A percentile compares a stretch with the other conserved stretches of the same genome.
These are phyloP conservation scores for Gymnarchus niloticus DNA, from an alignment of 2,113 vertebrate genomes.

Conservation along the genomic window DNA sequence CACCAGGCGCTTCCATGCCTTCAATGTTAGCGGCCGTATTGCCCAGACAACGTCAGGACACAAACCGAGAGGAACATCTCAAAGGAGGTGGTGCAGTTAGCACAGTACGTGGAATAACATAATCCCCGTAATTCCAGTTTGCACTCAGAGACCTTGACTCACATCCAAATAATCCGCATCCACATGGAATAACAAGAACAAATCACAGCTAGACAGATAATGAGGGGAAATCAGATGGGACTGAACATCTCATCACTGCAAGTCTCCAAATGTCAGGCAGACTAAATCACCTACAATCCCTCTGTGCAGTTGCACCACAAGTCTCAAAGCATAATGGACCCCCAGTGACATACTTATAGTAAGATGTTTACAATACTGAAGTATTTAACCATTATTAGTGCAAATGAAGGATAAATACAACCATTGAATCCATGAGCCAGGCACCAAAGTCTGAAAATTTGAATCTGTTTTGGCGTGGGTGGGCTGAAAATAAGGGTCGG, in stretches of 20 bases:
- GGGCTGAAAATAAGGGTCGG: no score
- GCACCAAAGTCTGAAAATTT: neutral
- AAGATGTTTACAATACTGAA: neutral
- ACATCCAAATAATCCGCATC: neutral
- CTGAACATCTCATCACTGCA: neutral
- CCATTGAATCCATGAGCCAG: neutral
- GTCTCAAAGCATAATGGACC: neutral
- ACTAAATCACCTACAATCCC: neutral
- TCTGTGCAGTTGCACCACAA: neutral
- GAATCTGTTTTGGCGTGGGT: no score
- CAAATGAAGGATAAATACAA: constrained; percentile 4
- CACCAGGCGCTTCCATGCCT: no score
- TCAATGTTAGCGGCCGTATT: neutral
- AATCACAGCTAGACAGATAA: neutral
- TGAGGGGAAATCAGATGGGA: neutral
- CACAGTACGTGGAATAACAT: neutral
- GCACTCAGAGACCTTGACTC: neutral
- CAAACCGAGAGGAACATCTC: neutral
- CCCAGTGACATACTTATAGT: neutral
- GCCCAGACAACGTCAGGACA: neutral
- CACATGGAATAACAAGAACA: neutral
- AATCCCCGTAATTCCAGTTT: neutral
- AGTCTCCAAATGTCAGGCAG: neutral
- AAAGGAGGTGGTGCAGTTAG: neutral
- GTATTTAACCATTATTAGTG: neutral